Conservation (phyloP, 2,797 vertebrate species). For the Clarias fuscus region DNA sequence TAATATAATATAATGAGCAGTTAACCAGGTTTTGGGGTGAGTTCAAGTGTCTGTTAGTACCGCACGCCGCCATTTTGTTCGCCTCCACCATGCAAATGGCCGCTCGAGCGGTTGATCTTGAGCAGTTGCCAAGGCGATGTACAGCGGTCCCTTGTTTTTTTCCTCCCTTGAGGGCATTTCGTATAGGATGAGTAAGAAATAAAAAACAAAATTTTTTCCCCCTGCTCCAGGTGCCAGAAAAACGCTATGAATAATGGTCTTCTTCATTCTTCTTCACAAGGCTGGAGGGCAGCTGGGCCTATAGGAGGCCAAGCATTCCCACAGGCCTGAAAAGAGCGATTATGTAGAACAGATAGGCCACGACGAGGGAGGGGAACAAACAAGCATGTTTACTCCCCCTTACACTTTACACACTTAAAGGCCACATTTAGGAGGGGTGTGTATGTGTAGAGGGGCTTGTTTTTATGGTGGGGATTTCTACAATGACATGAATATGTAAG, state of each 20-base stretch:
- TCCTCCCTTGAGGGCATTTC: slow-evolving; percentile 44
- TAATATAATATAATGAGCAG: neutral
- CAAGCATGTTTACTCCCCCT: slow-evolving; percentile 43
- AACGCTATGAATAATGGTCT: slow-evolving; percentile 51
- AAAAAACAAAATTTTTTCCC: neutral
- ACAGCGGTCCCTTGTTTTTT: slow-evolving; percentile 76
- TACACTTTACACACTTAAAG: slow-evolving; percentile 42
- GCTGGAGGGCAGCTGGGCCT: slow-evolving; percentile 52
- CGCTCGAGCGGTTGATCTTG: slow-evolving; percentile 64
- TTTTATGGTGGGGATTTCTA: neutral
- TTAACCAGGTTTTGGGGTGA: neutral
- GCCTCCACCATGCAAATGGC: slow-evolving; percentile 69
- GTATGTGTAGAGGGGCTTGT: neutral
- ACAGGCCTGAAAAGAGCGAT: slow-evolving; percentile 52
- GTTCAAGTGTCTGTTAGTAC: neutral
- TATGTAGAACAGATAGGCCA: slow-evolving; percentile 50
- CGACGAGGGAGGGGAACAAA: slow-evolving; percentile 36
- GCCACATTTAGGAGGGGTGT: slow-evolving; percentile 31
- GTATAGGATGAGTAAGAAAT: slow-evolving; percentile 51
- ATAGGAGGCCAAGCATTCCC: slow-evolving; percentile 50
- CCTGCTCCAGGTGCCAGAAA: slow-evolving; percentile 52
- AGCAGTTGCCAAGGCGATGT: slow-evolving; percentile 74
- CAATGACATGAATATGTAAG: neutral
- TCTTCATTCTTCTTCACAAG: slow-evolving; percentile 37
- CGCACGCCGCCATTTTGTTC: slow-evolving; percentile 11